Base-by-base conservation (phyloP, 1,140 invertebrate species). In the Drosophila gunungcola region DNA sequence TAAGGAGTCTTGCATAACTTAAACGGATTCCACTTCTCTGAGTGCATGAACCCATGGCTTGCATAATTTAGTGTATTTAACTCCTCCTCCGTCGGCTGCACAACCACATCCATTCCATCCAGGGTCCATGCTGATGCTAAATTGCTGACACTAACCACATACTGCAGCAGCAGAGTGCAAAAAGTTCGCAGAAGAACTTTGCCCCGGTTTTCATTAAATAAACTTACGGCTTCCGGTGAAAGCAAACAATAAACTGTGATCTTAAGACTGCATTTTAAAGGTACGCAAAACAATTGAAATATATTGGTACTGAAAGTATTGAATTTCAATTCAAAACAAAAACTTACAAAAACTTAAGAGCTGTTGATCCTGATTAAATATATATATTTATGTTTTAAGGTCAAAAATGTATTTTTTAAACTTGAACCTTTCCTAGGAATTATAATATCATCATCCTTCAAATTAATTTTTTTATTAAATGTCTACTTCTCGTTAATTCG, bases 21-120 rank as follows among this genome's bases (percentile, higher is more conserved):
- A 57, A 72, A 57, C 42, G 68, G 65, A 57, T 57, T 70, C 68
- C 68, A 55, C 43, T 70, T 41, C 34, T 3, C 34, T 11, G 68
- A 72, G 68, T 57, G 68, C 68, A 70, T 72, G 65, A 57, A 72
- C 68, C 65, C 65, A 25, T 48, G 64, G 29, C 65, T 32, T 72
- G 68, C 68, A 72, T 72, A 72, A 72, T 72, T 72, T 57, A 57
- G 49, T 55, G 48, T 34, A 38, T 36, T 42, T 45, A 54, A 12
- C 67, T 69, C 16, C 27, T 12, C 42, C 13, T 21, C n/a, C 46
- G 10, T 3, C 13, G 6, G 2, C 41, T 52, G 12, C 9, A 11
- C 36, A 4, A 13, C 6, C 25, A 21, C 7, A 10, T n/a, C 38
- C 4, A 10, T 27, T 13, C 13, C 27, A 29, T 25, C 9, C 16